Evolutionary conservation across 2,797 vertebrate genomes (phyloP).

Genomic region (Epinephelus malabaricus): DNA sequence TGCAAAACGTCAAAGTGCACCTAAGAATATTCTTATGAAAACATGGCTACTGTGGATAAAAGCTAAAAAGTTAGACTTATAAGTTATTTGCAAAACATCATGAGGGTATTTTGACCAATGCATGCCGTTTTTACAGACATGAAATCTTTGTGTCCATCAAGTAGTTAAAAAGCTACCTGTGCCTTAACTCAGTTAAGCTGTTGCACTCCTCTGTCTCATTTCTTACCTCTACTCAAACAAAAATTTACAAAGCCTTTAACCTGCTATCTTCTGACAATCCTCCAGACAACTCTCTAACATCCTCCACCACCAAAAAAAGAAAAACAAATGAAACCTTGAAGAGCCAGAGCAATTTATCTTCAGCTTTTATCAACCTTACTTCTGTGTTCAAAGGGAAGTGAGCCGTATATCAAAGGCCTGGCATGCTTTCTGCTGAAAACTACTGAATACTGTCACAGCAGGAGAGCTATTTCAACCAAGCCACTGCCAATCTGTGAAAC

Average conservation of each 20-base stretch:
- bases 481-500: not conserved
- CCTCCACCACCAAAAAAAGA: not conserved
- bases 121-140: not conserved
- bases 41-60: not conserved
- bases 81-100: conserved; percentile 16
- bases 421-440: conserved; percentile 15
- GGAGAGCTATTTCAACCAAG: not conserved
- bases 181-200: conserved; percentile 11
- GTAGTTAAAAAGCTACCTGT: not conserved
- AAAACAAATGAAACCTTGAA: conserved; percentile 7
- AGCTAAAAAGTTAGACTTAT: not conserved
- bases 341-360: conserved; percentile 19
- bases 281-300: conserved; percentile 28
- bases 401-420: conserved; percentile 22
- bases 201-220: conserved; percentile 13
- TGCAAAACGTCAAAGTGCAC: too few relatives aligned
- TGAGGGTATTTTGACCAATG: not conserved
- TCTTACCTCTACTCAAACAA: conserved; percentile 19
- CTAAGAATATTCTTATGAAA: too few relatives aligned
- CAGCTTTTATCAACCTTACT: conserved; percentile 22
- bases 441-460: not conserved
- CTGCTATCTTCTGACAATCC: conserved; percentile 38
- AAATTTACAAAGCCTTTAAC: conserved; percentile 45
- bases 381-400: conserved; percentile 35
- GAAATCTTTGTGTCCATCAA: not conserved